Evolutionary conservation across 2,888 invertebrate species (phyloP).

Genomic region (Tenthredo livida): DNA sequence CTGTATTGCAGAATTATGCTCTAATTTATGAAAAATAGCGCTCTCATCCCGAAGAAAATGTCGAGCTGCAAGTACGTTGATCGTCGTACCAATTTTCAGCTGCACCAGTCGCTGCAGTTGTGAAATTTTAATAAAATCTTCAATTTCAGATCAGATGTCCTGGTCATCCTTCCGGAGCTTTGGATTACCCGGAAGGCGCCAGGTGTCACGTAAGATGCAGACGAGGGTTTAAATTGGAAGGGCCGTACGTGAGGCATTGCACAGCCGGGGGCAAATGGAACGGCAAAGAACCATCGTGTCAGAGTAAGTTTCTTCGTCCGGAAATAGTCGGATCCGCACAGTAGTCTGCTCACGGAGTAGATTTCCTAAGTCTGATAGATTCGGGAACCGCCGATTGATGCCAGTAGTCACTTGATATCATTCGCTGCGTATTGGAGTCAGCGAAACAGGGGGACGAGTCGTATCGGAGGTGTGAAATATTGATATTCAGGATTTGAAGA

Average conservation of each 20-base stretch:
- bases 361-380: conserved; percentile 38
- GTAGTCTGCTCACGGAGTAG: conserved; percentile 41
- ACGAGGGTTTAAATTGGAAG: conserved; percentile 80
- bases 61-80: not conserved
- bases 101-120: not conserved
- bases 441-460: not conserved
- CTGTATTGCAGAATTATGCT: conserved; percentile 27
- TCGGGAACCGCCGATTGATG: conserved; percentile 42
- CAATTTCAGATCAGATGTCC: conserved; percentile 72
- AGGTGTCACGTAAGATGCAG: conserved; percentile 79
- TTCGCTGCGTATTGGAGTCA: not conserved
- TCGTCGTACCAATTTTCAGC: not conserved
- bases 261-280: conserved; percentile 79
- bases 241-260: conserved; percentile 80
- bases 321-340: conserved; percentile 9
- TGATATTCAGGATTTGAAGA: conserved; percentile 40
- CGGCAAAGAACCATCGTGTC: conserved; percentile 79
- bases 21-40: not conserved
- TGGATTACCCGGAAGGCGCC: conserved; percentile 75
- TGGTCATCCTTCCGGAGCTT: conserved; percentile 70
- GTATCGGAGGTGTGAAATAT: not conserved
- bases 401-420: conserved; percentile 43
- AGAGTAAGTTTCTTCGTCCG: conserved; percentile 77
- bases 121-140: conserved; percentile 5
- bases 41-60: not conserved